Evolutionary conservation across 2,888 invertebrate species (phyloP), one percentile per base, ranked within the genome.

Genomic region (Hyles lineata): DNA sequence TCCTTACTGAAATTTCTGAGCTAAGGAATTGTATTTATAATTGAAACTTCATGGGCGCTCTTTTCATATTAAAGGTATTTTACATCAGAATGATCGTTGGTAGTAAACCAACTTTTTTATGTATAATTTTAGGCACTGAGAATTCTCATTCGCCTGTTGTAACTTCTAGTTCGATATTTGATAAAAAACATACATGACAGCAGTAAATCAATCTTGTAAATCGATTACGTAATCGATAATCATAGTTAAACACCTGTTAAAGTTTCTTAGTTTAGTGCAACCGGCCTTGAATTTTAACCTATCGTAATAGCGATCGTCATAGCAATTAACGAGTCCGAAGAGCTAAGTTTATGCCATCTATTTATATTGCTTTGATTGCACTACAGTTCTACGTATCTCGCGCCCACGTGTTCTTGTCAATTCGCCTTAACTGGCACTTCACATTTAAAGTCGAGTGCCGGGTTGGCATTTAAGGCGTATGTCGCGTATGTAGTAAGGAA

Each of bases 381-480:
- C 76, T 81, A 81, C 80, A 78, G 79, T 88, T 89, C 88, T 85
- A 73, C 75, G 84, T 86, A 86, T 77, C 75, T 79, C 76, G 79
- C 83, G 80, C 87, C 88, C 87, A 89, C 90, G 83, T 85, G 83
- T 78, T 78, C 73, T 77, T 77, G 79, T 80, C 81, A 77, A 74
- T 83, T 82, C 76, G 50, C 29, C 21, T 55, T 55, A 63, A 72
- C 72, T 55, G 67, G 60, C 71, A 69, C 52, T 55, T 21, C 52
- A 58, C n/a, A 62, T 32, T 17, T 62, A 50, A 23, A 43, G 43
- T 35, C 35, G 15, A 43, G 43, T 67, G 23, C 63, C 43, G 5
- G n/a, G 23, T 21, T 61, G 29, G 60, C 60, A 61, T 61, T 61
- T 25, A 17, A 23, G 4, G 25, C 60, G 17, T 25, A 23, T 61